Evolutionary conservation across 2,113 vertebrate species (phyloP), one percentile per base, ranked within the genome.

Genomic region (Blennius ocellaris): DNA sequence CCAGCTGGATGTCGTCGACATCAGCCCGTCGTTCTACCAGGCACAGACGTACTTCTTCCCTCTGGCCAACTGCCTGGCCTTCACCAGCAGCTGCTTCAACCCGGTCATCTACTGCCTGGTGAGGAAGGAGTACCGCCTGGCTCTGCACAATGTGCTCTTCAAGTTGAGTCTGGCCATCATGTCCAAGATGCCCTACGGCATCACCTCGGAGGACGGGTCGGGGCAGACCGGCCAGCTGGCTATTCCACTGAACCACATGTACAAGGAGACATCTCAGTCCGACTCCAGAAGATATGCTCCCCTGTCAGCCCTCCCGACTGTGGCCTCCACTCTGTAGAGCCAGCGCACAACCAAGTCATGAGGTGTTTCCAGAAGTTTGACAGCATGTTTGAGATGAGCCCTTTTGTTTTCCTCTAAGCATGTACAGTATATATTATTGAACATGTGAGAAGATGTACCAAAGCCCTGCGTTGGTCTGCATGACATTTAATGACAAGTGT

Each of bases 101-200:
- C 93, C 94, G 0, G 78, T 94, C 59, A 90, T 94, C 75, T 95
- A 95, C 83, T 95, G 94, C 86, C 82, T 94, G 39, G 87, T 94
- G 41, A 87, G 91, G 8, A 90, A 90, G 50, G 94, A 95, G 16
- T 94, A 93, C 60, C 88, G 90, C 0, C 41, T 61, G 5, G 90
- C 81, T 5, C 86, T 95, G 1, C 79, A 47, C 15, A 90, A 80
- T 15, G 51, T 93, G 36, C 47, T 94, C 49, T 70, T 84, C 61
- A 90, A 90, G 62, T 45, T 90, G 17, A 90, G 67, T 48, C 52
- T 90, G 55, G 77, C 88, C 7, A 6, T 89, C 8, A 64, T 67
- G 47, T 88, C 89, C 73, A 92, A 90, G 73, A 71, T 85, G 39
- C 87, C 91, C 11, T 88, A 84, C 3, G 45, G 66, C 8, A 47